phyloP scores from a whole-genome alignment of 2,113 vertebrate genomes.

The Ptychochromis oligacanthus region DNA sequence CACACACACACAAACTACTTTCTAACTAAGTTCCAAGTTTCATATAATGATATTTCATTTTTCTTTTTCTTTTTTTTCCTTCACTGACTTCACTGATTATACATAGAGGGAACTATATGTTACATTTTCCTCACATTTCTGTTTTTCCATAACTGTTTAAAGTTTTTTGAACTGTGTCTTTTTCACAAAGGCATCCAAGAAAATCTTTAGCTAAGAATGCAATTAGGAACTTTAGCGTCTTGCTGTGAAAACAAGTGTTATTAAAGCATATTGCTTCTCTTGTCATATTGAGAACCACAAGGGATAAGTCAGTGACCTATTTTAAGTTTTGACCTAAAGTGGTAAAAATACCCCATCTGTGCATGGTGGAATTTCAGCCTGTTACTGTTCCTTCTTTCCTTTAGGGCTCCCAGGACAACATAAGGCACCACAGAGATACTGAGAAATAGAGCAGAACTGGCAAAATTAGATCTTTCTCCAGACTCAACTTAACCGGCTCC shows the following conservation, averaged over 20 bases:
- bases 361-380: slow-evolving; percentile 17
- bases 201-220: slow-evolving; percentile 24
- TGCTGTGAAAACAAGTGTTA: slow-evolving; percentile 41
- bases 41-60: neutral
- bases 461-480: slow-evolving; percentile 61
- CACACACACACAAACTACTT: neutral
- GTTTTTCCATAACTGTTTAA: neutral
- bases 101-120: neutral
- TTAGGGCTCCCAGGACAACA: slow-evolving; percentile 51
- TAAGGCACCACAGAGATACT: slow-evolving; percentile 50
- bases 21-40: neutral
- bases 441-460: slow-evolving; percentile 72
- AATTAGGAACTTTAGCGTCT: slow-evolving; percentile 44
- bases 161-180: rapidly evolving
- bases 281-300: slow-evolving; percentile 37
- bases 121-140: neutral
- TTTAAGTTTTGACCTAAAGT: slow-evolving; percentile 45
- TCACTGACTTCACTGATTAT: neutral
- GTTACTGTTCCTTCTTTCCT: slow-evolving; percentile 16
- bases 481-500: slow-evolving; percentile 33
- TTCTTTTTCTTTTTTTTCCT: neutral
- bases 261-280: slow-evolving; percentile 46
- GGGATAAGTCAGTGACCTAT: slow-evolving; percentile 51
- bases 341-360: slow-evolving; percentile 20
- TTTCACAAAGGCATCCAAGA: neutral